Conservation (phyloP, 2,888 invertebrate species). For the Tiliacea aurago region DNA sequence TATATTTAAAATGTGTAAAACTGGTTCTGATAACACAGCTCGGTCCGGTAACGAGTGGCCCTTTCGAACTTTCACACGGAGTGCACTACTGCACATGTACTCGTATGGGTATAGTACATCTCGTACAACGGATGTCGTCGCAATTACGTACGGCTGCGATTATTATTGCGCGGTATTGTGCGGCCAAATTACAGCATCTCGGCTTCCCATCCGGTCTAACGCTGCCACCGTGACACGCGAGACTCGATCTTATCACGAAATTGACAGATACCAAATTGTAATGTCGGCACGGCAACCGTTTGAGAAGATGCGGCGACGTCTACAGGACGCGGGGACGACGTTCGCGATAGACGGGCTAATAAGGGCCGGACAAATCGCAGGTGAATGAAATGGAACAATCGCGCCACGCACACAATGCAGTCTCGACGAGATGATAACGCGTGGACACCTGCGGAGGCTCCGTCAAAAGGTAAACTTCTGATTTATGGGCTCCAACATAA, state of each 20-base stretch:
- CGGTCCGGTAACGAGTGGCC: slow-evolving; percentile 75
- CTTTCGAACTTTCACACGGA: slow-evolving; percentile 88
- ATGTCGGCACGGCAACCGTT: slow-evolving; percentile 32
- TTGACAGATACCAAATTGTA: slow-evolving; percentile 61
- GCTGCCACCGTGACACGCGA: slow-evolving; percentile 54
- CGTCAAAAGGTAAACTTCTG: slow-evolving; percentile 75
- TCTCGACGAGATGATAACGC: slow-evolving; percentile 72
- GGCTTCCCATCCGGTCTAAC: slow-evolving; percentile 87
- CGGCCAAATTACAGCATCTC: slow-evolving; percentile 88
- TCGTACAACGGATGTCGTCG: slow-evolving; percentile 86
- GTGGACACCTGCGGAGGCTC: slow-evolving; percentile 81
- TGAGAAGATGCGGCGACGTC: slow-evolving; percentile 68
- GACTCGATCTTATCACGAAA: slow-evolving; percentile 66
- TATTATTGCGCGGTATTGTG: slow-evolving; percentile 89
- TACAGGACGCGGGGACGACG: slow-evolving; percentile 73
- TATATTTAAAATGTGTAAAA: slow-evolving; percentile 82
- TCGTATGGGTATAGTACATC: slow-evolving; percentile 75
- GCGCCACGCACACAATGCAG: slow-evolving; percentile 72
- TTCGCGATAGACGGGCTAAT: slow-evolving; percentile 76
- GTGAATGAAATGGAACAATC: slow-evolving; percentile 80
- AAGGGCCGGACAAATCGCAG: slow-evolving; percentile 81
- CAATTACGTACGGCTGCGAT: slow-evolving; percentile 87
- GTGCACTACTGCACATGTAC: slow-evolving; percentile 62
- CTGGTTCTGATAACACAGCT: slow-evolving; percentile 82
- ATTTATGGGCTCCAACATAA: slow-evolving; percentile 82